Evolutionary conservation across 2,888 invertebrate species (phyloP).

Genomic region (Rhagonycha fulva): DNA sequence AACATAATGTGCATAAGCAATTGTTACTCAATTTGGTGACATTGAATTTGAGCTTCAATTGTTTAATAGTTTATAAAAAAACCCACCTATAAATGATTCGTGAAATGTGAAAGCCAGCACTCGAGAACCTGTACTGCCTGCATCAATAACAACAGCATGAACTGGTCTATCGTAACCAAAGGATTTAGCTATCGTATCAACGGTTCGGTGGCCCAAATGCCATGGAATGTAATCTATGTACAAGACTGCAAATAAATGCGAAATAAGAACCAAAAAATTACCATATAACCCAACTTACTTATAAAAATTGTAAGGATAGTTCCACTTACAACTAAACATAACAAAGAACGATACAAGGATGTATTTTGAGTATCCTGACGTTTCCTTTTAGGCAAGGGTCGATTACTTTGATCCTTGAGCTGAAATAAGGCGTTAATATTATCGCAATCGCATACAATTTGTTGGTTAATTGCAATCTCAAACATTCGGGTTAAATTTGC

Average conservation of each 20-base stretch:
- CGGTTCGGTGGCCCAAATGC: conserved; percentile 59
- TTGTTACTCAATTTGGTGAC: neutral
- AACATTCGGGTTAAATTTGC: neutral
- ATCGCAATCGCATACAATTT: neutral
- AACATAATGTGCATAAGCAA: neutral
- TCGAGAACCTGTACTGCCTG: conserved; percentile 91
- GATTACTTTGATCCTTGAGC: conserved; percentile 36
- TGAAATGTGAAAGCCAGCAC: conserved; percentile 84
- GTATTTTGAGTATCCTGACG: conserved; percentile 42
- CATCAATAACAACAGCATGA: conserved; percentile 90
- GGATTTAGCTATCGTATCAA: conserved; percentile 74
- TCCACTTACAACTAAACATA: conserved; percentile 51
- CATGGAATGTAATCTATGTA: conserved; percentile 61
- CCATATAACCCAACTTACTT: conserved; percentile 41
- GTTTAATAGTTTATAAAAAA: neutral
- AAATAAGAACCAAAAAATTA: neutral
- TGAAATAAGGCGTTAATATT: conserved; percentile 9
- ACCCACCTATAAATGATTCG: conserved; percentile 70
- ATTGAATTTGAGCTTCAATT: neutral
- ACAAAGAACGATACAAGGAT: conserved; percentile 48
- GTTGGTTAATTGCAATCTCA: neutral
- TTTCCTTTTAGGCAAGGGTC: conserved; percentile 40
- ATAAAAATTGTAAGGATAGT: conserved; percentile 50
- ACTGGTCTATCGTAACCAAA: conserved; percentile 74
- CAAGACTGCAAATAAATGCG: conserved; percentile 53